Base-by-base conservation (phyloP, 1,140 invertebrate species). In the Drosophila funebris region DNA sequence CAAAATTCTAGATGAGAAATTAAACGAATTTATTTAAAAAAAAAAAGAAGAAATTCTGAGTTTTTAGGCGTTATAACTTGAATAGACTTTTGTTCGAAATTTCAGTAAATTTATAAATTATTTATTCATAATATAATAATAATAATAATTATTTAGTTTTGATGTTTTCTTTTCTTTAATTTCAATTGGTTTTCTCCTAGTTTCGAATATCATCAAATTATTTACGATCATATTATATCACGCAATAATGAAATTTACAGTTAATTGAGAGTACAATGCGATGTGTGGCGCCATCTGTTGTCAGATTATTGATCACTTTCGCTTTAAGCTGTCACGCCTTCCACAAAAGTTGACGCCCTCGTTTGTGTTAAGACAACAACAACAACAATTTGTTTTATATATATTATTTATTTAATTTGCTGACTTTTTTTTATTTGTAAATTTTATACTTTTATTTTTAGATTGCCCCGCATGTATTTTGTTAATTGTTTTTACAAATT, bases 401-500 rank as follows among this genome's bases (percentile, higher is more conserved):
- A 44, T 37, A 9, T 14, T 56, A 56, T 56, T 61, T 61, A 52
- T 60, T 68, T 53, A 20, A 18, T 46, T 66, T 41, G 31, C n/a
- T 50, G 11, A 3, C 2, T 50, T 58, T 37, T 73, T 63, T 36
- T 48, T 73, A 48, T 50, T 56, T 62, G 2, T 60, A 24, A 7
- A 31, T 54, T 57, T 24, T 44, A 6, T 44, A 33, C 48, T 43
- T 36, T 8, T 43, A 43, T 52, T 58, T 52, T 56, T 57, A 62
- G 36, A 61, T 69, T 22, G 56, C 41, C 16, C 14, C 18, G 48
- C 33, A 20, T 71, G 41, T 43, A 58, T 68, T 48, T 56, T 70
- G 69, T 67, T 76, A 72, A 76, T 80, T 80, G 78, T 82, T 69
- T 78, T 81, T 82, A 81, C 78, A 68, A 76, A 77, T 81, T 82